A percentile compares a stretch with the other conserved stretches of the same genome.
phyloP scores from a whole-genome alignment of 1,140 invertebrate species.

The Aricia agestis region DNA sequence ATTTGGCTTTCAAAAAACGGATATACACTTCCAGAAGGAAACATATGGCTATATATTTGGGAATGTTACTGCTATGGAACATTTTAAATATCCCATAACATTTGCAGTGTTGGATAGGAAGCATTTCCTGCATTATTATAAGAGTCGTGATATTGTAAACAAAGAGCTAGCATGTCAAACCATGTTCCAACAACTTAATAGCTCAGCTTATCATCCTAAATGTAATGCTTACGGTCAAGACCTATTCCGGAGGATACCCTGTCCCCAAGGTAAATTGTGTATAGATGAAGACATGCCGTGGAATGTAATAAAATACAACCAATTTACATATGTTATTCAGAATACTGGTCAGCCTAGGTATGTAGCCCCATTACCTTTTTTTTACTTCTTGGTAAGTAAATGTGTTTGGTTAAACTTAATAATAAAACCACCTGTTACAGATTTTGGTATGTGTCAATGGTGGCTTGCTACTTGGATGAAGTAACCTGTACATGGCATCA shows the following conservation, averaged over 20 bases:
- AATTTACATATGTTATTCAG: conserved; percentile 96
- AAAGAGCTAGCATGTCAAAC: conserved; percentile 83
- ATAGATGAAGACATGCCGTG: conserved; percentile 89
- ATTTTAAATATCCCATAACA: conserved; percentile 83
- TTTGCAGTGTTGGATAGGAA: conserved; percentile 91
- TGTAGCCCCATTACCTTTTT: conserved; percentile 32
- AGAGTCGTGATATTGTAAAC: conserved; percentile 81
- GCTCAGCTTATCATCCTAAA: conserved; percentile 88
- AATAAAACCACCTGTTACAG: conserved; percentile 70
- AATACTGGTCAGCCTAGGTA: conserved; percentile 93
- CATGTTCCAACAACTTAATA: conserved; percentile 91
- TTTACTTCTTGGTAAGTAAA: too few relatives aligned
- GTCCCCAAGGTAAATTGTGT: conserved; percentile 86
- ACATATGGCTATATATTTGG: conserved; percentile 97
- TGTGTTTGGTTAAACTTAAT: too few relatives aligned
- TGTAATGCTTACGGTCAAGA: conserved; percentile 91
- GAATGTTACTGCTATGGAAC: conserved; percentile 87
- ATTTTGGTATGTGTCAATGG: conserved; percentile 97
- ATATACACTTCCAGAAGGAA: conserved; percentile 85
- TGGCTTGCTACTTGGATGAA: conserved; percentile 91
- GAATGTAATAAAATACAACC: conserved; percentile 90
- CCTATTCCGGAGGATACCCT: conserved; percentile 92
- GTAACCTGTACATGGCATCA: conserved; percentile 90
- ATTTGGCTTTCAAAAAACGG: conserved; percentile 98
- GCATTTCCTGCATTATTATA: conserved; percentile 93